Evolutionary conservation across 2,113 vertebrate genomes (phyloP).

Genomic region (Shinisaurus crocodilurus): DNA sequence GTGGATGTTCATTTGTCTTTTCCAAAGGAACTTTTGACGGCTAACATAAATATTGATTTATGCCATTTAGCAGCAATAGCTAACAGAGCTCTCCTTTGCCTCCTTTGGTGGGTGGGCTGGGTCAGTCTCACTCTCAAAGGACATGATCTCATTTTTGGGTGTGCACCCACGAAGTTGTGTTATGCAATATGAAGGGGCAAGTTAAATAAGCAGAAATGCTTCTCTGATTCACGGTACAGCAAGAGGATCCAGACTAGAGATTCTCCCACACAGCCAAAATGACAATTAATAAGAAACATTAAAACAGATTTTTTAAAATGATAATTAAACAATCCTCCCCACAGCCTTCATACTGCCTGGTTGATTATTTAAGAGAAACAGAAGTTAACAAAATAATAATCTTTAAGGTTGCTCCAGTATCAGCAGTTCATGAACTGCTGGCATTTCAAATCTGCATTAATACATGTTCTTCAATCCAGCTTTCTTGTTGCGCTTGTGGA

Average conservation of each 20-base stretch:
- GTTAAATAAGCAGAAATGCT: not conserved
- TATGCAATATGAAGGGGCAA: not conserved
- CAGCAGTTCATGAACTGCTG: not conserved
- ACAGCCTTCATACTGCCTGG: not conserved
- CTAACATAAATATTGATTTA: slow-evolving; percentile 8
- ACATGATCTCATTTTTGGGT: not conserved
- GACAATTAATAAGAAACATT: not conserved
- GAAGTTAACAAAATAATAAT: not conserved
- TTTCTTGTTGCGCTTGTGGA: not conserved
- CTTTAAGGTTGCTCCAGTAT: not conserved
- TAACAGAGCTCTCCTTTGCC: not conserved
- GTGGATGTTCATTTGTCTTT: not conserved
- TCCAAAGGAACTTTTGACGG: not conserved
- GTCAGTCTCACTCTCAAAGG: too few species aligned
- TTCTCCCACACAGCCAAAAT: not conserved
- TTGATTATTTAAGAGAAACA: not conserved
- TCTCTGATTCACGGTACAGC: not conserved
- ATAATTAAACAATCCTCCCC: too few species aligned
- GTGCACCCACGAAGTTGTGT: not conserved
- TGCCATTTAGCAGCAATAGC: not conserved
- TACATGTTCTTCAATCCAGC: not conserved
- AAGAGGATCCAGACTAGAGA: not conserved
- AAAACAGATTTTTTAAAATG: not conserved
- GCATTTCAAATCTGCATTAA: not conserved
- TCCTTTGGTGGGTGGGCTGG: not conserved